Base-by-base conservation (phyloP, 2,113 vertebrate genomes). In the Oreochromis aureus region DNA sequence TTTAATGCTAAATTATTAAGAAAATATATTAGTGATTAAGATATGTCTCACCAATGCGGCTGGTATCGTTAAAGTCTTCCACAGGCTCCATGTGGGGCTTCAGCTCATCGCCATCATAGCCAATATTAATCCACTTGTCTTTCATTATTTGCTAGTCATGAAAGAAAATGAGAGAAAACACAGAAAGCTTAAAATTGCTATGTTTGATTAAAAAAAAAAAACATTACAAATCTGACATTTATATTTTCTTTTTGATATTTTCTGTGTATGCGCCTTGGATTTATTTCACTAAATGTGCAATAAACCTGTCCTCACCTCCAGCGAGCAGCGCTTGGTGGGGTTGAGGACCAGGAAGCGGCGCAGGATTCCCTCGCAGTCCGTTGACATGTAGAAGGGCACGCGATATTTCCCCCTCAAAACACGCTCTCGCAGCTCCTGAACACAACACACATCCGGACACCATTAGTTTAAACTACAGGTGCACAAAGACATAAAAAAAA, bases 351-450 rank as follows among this genome's bases (percentile, higher is more conserved):
- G 95, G 87, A 99, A 98, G 59, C 95, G 97, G 51, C 98, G 96
- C 83, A 99, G 96, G 93, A 99, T 97, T 91, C 97, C 98, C 93
- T 99, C 98, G 1, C 98, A 99, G 91, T 99, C 98, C 0, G 98
- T 99, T 2, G 98, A 98, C 98, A 99, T 99, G 96, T 99, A 99
- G 87, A 99, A 99, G 44, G 98, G 98, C 56, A 99, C 97, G 0
- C 98, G 97, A 87, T 99, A 99, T 80, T 99, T 99, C 6, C 98
- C 98, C 54, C 98, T 96, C 88, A 99, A 90, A 46, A 99, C 98
- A 0, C 98, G 97, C 91, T 99, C 98, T 54, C 98, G 96, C 88
- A 99, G 96, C 95, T 99, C 98, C 98, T 99, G 91, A 85, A 83
- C 11, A 36, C 79, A 79, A 61, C 32, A 80, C 8, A 69, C 32